Evolutionary conservation across 2,113 vertebrate species (phyloP).

Genomic region (Zootoca vivipara): DNA sequence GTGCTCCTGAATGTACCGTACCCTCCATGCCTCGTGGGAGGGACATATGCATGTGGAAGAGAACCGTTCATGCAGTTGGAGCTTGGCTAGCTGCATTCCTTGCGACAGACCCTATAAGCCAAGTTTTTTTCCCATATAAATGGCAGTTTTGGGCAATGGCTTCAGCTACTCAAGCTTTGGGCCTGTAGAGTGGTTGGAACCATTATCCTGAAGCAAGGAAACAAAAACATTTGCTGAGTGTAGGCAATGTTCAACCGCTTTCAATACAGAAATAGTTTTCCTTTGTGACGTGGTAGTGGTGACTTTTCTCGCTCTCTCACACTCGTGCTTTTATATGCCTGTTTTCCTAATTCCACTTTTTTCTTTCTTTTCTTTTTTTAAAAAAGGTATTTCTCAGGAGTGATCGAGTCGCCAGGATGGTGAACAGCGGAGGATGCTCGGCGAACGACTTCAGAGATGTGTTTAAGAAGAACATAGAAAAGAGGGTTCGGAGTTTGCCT

Average conservation of each 20-base stretch:
- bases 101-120: too few relatives aligned
- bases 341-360: conserved; percentile 11
- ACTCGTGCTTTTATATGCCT: neutral
- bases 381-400: conserved; percentile 96
- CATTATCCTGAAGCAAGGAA: neutral
- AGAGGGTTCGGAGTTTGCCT: conserved; percentile 91
- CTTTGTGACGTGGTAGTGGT: neutral
- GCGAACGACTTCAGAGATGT: conserved; percentile 95
- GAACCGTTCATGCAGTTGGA: neutral
- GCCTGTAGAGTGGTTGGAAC: neutral
- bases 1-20: too few relatives aligned
- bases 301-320: neutral
- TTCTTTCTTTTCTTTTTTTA: conserved; percentile 43
- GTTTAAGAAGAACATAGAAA: conserved; percentile 98
- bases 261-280: neutral
- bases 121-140: neutral
- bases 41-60: neutral
- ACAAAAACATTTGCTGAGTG: neutral
- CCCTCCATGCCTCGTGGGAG: neutral
- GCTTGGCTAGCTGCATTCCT: neutral
- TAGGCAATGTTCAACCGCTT: neutral
- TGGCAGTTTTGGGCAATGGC: neutral
- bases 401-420: conserved; percentile 94
- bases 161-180: neutral
- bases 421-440: conserved; percentile 93